phyloP scores from a whole-genome alignment of 2,113 vertebrate species.

The Macquaria ambigua region DNA sequence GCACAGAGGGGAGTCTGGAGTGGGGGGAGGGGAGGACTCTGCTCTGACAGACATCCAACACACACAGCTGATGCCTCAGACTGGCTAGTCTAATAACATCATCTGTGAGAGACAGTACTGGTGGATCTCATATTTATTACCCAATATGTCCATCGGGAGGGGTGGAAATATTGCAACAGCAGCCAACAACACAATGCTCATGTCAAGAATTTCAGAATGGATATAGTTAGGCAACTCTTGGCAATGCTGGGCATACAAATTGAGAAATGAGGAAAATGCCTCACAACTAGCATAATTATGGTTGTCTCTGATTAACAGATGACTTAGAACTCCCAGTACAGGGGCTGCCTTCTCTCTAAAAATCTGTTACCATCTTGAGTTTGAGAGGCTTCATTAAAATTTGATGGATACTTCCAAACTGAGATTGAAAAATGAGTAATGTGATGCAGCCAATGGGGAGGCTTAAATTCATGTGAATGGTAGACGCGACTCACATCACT shows the following conservation, averaged over 20 bases:
- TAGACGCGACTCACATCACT: background rate
- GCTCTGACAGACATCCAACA: constrained; percentile 74
- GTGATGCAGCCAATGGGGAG: constrained; percentile 22
- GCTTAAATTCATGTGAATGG: constrained; percentile 7
- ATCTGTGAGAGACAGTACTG: constrained; percentile 73
- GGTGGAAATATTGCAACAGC: constrained; percentile 64
- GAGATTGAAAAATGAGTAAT: constrained; percentile 49
- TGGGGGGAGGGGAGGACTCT: constrained; percentile 39
- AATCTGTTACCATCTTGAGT: constrained; percentile 68
- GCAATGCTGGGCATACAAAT: constrained; percentile 44
- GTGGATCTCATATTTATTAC: constrained; percentile 77
- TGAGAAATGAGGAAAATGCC: constrained; percentile 50
- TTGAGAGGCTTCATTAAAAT: constrained; percentile 66
- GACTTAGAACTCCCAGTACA: constrained; percentile 57
- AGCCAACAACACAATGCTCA: constrained; percentile 54
- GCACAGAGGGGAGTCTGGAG: constrained; percentile 51
- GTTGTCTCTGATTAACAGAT: constrained; percentile 67
- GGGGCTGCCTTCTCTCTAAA: constrained; percentile 49
- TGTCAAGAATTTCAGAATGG: constrained; percentile 59
- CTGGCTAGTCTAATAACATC: constrained; percentile 78
- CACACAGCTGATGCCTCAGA: constrained; percentile 78
- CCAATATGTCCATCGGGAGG: constrained; percentile 73
- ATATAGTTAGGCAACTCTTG: constrained; percentile 57
- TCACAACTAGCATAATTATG: constrained; percentile 48
- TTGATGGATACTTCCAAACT: constrained; percentile 41